Conservation (phyloP, 2,797 vertebrate genomes). For the Thamnophis elegans region DNA sequence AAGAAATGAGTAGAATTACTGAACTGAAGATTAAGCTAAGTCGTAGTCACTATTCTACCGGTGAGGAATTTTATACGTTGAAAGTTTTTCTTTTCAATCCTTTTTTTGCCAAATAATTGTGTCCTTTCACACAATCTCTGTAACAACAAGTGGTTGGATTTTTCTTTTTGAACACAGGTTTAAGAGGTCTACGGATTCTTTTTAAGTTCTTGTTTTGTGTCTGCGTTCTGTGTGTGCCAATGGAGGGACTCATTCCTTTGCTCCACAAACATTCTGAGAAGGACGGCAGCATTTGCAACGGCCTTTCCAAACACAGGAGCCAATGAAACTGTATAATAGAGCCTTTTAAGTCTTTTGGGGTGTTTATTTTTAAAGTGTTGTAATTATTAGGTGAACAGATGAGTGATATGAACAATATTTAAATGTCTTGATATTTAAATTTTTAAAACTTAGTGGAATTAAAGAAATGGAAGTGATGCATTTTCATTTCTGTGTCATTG, state of each 20-base stretch:
- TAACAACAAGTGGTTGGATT: conserved; percentile 69
- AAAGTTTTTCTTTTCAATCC: conserved; percentile 66
- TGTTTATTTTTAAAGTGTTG: conserved; percentile 69
- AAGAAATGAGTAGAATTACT: conserved; percentile 43
- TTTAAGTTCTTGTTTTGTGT: conserved; percentile 70
- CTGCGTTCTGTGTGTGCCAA: conserved; percentile 72
- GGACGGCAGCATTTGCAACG: conserved; percentile 33
- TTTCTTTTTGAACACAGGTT: conserved; percentile 63
- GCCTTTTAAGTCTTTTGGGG: conserved; percentile 57
- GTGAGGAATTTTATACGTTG: conserved; percentile 71
- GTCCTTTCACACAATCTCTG: conserved; percentile 65
- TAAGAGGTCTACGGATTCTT: conserved; percentile 59
- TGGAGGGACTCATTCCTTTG: conserved; percentile 55
- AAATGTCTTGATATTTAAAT: conserved; percentile 71
- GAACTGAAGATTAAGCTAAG: conserved; percentile 56
- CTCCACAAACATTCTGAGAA: conserved; percentile 60
- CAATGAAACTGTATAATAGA: conserved; percentile 64
- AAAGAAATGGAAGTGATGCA: conserved; percentile 52
- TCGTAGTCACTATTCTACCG: conserved; percentile 64
- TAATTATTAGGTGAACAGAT: conserved; percentile 70
- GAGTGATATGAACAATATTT: conserved; percentile 75
- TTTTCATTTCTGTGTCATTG: conserved; percentile 51
- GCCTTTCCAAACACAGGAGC: conserved; percentile 55
- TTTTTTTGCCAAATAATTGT: conserved; percentile 71
- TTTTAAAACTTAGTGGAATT: conserved; percentile 62